Evolutionary conservation across 2,797 vertebrate species (phyloP).

Genomic region (Euthynnus affinis): DNA sequence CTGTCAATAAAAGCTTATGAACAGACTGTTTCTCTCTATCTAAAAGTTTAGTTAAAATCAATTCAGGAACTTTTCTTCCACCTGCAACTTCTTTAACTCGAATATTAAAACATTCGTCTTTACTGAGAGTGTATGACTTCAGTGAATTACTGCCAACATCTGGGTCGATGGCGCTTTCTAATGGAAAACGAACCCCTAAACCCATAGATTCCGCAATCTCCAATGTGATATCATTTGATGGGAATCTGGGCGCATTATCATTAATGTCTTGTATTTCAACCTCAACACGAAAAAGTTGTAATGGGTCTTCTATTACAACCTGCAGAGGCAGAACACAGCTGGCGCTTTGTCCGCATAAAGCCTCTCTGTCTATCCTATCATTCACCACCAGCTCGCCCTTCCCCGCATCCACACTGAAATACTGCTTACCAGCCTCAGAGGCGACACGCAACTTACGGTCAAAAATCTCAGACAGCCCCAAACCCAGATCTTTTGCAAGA

Average conservation of each 20-base stretch:
- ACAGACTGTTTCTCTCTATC: constrained; percentile 62
- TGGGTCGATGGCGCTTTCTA: constrained; percentile 81
- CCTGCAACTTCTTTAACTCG: constrained; percentile 56
- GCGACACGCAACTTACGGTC: constrained; percentile 47
- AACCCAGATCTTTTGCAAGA: constrained; percentile 83
- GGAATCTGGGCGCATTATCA: constrained; percentile 83
- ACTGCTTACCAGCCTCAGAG: constrained; percentile 72
- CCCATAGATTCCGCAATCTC: constrained; percentile 76
- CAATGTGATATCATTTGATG: constrained; percentile 67
- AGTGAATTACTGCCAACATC: constrained; percentile 65
- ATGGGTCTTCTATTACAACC: constrained; percentile 82
- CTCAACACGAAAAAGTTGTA: constrained; percentile 83
- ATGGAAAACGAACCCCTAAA: constrained; percentile 74
- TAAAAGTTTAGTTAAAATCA: constrained; percentile 63
- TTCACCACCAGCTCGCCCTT: constrained; percentile 67
- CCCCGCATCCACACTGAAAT: constrained; percentile 75
- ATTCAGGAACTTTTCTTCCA: constrained; percentile 60
- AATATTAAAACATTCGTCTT: constrained; percentile 61
- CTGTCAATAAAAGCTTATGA: constrained; percentile 58
- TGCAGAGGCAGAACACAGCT: no score
- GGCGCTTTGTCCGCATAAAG: no score
- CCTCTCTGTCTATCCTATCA: no score
- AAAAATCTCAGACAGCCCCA: constrained; percentile 69
- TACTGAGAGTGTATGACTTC: constrained; percentile 55
- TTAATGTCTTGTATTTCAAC: constrained; percentile 87